A percentile compares a stretch with the other conserved stretches of the same genome.
These are phyloP conservation scores for Caenorhabditis briggsae DNA, from an alignment of 1,140 invertebrate species.

Conservation along the genomic window DNA sequence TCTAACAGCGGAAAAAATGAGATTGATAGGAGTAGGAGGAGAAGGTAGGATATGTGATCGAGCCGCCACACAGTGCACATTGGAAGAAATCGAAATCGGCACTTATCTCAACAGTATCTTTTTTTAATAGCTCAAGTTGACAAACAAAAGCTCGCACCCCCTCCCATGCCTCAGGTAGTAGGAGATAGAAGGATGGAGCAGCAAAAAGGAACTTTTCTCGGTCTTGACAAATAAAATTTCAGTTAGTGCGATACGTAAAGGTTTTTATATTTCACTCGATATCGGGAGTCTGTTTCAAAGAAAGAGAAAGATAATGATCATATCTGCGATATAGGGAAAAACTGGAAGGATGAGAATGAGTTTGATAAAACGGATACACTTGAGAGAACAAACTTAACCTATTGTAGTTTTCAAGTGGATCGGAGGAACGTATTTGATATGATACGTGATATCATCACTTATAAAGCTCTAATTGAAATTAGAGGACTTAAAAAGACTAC, in stretches of 20 bases:
- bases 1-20: neutral
- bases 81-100: constrained; percentile 46
- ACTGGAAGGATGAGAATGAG: neutral
- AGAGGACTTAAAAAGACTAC: too few species aligned
- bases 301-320: neutral
- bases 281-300: neutral
- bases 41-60: constrained; percentile 30
- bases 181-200: neutral
- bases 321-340: neutral
- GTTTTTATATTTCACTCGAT: neutral
- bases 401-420: constrained; percentile 42
- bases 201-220: constrained; percentile 36
- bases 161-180: neutral
- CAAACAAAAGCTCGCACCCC: constrained; percentile 49
- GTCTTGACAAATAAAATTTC: constrained; percentile 49
- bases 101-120: constrained; percentile 56
- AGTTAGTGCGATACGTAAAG: neutral
- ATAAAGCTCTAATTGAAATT: too few species aligned
- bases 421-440: constrained; percentile 10
- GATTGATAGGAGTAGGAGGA: neutral
- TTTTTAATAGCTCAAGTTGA: constrained; percentile 56
- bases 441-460: too few species aligned
- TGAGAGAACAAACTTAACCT: constrained; percentile 11
- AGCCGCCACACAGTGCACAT: neutral
- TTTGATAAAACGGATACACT: neutral